Evolutionary conservation across 2,888 invertebrate genomes (phyloP).

Genomic region (Thymelicus lineola): DNA sequence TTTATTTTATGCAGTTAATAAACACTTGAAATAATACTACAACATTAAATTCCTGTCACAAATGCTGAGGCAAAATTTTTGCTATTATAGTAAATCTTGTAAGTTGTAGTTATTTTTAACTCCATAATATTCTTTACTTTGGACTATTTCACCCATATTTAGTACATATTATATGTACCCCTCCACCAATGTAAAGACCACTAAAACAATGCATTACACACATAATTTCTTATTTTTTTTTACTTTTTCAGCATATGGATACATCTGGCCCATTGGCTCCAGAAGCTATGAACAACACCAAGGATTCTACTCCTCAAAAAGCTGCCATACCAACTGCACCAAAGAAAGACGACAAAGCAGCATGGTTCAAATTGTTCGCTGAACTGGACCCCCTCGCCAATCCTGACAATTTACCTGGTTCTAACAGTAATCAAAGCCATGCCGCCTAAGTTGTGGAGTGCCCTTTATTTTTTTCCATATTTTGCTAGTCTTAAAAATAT

Average conservation of each 20-base stretch:
- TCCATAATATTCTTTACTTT: too few species aligned
- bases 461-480: not conserved
- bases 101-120: too few species aligned
- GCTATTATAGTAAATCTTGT: too few species aligned
- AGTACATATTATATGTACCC: too few species aligned
- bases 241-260: slow-evolving; percentile 59
- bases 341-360: slow-evolving; percentile 83
- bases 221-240: too few species aligned
- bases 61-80: too few species aligned
- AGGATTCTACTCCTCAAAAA: slow-evolving; percentile 43
- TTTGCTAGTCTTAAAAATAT: not conserved
- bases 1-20: too few species aligned
- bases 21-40: too few species aligned
- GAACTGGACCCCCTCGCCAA: slow-evolving; percentile 96
- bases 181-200: too few species aligned
- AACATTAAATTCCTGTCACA: too few species aligned
- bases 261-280: slow-evolving; percentile 57
- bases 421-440: slow-evolving; percentile 78
- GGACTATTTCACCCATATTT: too few species aligned
- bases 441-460: slow-evolving; percentile 65
- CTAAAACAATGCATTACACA: too few species aligned
- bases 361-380: slow-evolving; percentile 96
- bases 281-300: slow-evolving; percentile 48
- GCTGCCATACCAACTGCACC: slow-evolving; percentile 57
- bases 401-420: slow-evolving; percentile 86